Percentiles rank a stretch among this genome's conserved stretches.
Conservation (phyloP, 2,797 vertebrate genomes). For the Acridotheres tristis region DNA sequence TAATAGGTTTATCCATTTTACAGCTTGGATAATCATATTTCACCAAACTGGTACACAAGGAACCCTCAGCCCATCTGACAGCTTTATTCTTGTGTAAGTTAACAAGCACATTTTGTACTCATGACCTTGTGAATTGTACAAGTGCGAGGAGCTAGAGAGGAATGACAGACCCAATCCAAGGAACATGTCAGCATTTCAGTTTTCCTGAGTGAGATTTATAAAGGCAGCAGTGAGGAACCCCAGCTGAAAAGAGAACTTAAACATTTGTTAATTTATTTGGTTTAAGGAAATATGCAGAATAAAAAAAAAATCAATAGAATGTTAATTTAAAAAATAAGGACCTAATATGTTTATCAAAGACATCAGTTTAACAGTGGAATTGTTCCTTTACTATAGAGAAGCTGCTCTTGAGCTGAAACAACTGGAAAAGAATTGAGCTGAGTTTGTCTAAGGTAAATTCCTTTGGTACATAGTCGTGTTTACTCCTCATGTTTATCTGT, state of each 20-base stretch:
- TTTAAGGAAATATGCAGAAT: background rate
- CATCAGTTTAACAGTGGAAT: background rate
- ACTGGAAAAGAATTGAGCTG: background rate
- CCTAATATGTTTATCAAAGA: background rate
- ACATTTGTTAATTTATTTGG: background rate
- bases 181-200: slow-evolving; percentile 31
- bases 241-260: background rate
- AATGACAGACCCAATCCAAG: slow-evolving; percentile 56
- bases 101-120: slow-evolving; percentile 68
- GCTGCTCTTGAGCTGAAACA: background rate
- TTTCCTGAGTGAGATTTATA: slow-evolving; percentile 1
- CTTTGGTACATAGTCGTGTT: fast-evolving
- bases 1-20: slow-evolving; percentile 54
- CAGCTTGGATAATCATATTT: slow-evolving; percentile 67
- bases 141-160: slow-evolving; percentile 39
- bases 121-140: slow-evolving; percentile 63
- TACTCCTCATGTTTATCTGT: background rate
- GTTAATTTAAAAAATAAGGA: background rate
- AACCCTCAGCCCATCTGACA: slow-evolving; percentile 66
- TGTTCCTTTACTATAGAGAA: background rate
- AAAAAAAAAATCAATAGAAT: background rate
- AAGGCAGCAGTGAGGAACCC: slow-evolving; percentile 3
- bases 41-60: slow-evolving; percentile 66
- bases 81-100: slow-evolving; percentile 69
- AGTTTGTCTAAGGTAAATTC: background rate